Conservation (phyloP, 2,113 vertebrate species). For the Danionella cerebrum region DNA sequence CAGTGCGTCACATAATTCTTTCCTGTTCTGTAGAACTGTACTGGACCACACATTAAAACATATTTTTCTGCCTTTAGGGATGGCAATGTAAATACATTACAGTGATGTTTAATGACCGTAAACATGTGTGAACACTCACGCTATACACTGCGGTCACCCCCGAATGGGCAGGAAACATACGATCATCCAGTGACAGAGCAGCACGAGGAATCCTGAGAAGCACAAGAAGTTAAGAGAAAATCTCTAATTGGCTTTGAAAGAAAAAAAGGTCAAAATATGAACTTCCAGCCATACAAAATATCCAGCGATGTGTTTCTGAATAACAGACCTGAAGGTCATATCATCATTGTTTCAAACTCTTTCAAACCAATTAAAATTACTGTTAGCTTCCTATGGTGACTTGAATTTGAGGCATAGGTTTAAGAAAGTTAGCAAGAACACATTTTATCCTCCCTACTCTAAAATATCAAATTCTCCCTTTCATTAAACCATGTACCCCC, state of each 20-base stretch:
- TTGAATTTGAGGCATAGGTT: neutral
- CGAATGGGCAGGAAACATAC: conserved; percentile 66
- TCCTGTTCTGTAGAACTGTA: too few relatives aligned
- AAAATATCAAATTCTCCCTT: conserved; percentile 42
- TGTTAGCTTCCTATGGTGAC: neutral
- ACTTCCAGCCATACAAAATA: neutral
- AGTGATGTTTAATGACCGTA: neutral
- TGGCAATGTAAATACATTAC: neutral
- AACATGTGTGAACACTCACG: conserved; percentile 52
- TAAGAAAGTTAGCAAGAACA: neutral
- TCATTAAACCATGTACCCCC: conserved; percentile 56
- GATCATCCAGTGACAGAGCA: conserved; percentile 64
- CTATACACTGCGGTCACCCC: conserved; percentile 66
- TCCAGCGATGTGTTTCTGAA: neutral
- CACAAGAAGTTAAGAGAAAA: conserved; percentile 55
- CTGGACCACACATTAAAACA: neutral
- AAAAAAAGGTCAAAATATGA: neutral
- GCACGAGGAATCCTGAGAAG: conserved; percentile 60
- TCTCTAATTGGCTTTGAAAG: neutral
- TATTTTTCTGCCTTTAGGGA: neutral
- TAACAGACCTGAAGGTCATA: neutral
- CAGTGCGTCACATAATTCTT: too few relatives aligned
- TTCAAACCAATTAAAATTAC: neutral
- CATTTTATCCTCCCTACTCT: conserved; percentile 13
- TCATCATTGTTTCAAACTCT: neutral